Base-by-base conservation (phyloP, 1,140 invertebrate species). In the Samia ricini region DNA sequence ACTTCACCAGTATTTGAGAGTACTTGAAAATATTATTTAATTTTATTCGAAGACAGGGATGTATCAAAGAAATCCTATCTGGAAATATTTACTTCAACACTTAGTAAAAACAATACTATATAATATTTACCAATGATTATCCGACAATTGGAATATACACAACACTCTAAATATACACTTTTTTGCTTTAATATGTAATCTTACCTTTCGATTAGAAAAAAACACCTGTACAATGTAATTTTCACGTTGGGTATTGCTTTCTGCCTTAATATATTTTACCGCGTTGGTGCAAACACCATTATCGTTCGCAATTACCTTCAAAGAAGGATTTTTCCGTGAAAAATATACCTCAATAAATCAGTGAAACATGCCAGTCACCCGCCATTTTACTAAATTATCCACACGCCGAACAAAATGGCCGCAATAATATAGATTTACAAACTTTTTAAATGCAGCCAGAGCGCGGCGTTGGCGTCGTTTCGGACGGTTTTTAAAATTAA, bases 321-420 rank as follows among this genome's bases (percentile, higher is more conserved):
- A 33, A 20, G 33, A 22, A 22, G 22, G 8, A 52, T 52, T 52
- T 52, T 52, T 52, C 51, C 24, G n/a, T 21, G 26, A 23, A 54
- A 54, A n/a, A n/a, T n/a, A 23, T 23, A 23, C 51, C 21, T 57
- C 29, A 54, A 66, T 66, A 61, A 66, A 66, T 66, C 62, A 61
- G 66, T 55, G 54, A 57, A 76, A 71, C 51, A 36, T 56, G 74
- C 74, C 65, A 77, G 79, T 81, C 79, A 81, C 64, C 67, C 63
- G 57, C 68, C 71, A 70, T 81, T 81, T 71, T 73, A 69, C 61
- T 72, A 69, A 76, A 79, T 81, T 79, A 67, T 74, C 68, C 56
- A 50, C 54, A 68, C 60, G 67, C 68, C 74, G 76, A 73, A 80
- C 69, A 80, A 80, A 70, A 80, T 76, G 70, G 75, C 73, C 50